Percentiles rank a stretch among this genome's conserved stretches.
Conservation (phyloP, 2,113 vertebrate species). For the Leiothrix lutea region DNA sequence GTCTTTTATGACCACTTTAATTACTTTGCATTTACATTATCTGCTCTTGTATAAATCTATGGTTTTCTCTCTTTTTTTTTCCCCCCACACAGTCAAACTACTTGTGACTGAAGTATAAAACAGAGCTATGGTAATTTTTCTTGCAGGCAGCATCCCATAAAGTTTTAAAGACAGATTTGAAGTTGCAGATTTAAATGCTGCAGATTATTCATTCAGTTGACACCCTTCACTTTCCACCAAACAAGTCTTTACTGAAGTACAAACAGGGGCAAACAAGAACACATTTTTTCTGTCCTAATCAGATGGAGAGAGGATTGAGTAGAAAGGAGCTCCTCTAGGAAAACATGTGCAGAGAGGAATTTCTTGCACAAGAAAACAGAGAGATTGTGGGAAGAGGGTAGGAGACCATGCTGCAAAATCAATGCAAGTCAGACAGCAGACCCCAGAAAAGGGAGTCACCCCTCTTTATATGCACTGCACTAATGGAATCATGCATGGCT, state of each 20-base stretch:
- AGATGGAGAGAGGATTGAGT: not conserved
- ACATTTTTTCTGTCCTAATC: not conserved
- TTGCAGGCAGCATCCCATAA: constrained; percentile 18
- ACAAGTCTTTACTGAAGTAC: not conserved
- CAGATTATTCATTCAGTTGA: not conserved
- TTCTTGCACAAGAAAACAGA: not conserved
- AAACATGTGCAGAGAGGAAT: not conserved
- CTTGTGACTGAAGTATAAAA: not conserved
- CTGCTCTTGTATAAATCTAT: not conserved
- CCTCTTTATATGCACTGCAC: not conserved
- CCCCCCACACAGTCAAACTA: not conserved
- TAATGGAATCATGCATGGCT: not conserved
- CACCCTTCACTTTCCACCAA: constrained; percentile 31
- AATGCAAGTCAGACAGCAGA: not conserved
- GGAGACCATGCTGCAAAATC: not conserved
- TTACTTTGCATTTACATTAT: not conserved
- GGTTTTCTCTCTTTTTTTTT: not conserved
- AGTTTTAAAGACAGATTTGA: constrained; percentile 16
- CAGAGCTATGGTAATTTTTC: not conserved
- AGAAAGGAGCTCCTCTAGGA: not conserved
- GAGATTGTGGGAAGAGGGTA: not conserved
- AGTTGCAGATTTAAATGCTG: not conserved
- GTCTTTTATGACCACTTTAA: not conserved
- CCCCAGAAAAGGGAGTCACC: not conserved
- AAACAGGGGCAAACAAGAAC: not conserved